phyloP scores from a whole-genome alignment of 35 echinoderm and acorn worm genomes.

The Anneissia japonica region DNA sequence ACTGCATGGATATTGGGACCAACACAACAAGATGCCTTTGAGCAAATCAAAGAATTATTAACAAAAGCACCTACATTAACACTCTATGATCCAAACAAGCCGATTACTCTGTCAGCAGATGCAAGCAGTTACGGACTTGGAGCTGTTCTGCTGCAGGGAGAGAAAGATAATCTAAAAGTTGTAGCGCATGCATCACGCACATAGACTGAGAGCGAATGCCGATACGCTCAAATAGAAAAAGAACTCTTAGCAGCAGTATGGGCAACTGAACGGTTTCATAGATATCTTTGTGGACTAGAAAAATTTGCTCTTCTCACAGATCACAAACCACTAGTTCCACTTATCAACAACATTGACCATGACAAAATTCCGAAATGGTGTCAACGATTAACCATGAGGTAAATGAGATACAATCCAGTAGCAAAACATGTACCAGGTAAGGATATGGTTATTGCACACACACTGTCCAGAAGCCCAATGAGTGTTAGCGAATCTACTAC shows the following conservation, averaged over 20 bases:
- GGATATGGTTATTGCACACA: constrained; percentile 19
- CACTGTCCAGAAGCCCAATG: constrained; percentile 1
- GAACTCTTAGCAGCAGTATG: constrained; percentile 39
- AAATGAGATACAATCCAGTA: constrained; percentile 33
- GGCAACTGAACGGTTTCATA: constrained; percentile 44
- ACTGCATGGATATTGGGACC: neutral
- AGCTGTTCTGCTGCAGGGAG: constrained; percentile 27
- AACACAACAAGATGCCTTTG: neutral
- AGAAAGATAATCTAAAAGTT: neutral
- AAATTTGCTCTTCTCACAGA: constrained; percentile 40
- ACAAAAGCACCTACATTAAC: constrained; percentile 6
- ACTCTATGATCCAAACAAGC: constrained; percentile 26
- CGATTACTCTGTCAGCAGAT: constrained; percentile 27
- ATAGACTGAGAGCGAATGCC: constrained; percentile 15
- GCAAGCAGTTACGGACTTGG: constrained; percentile 11
- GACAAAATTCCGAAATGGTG: constrained; percentile 42
- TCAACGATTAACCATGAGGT: constrained; percentile 27
- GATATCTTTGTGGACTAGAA: constrained; percentile 33
- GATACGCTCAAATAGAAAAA: constrained; percentile 51
- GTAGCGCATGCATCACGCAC: constrained; percentile 15
- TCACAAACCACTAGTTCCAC: constrained; percentile 52
- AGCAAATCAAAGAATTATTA: constrained; percentile 13
- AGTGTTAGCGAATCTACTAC: neutral
- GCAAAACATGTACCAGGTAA: constrained; percentile 10
- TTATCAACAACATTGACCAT: constrained; percentile 29